phyloP scores from a whole-genome alignment of 2,888 invertebrate species.

The Ophioninae sp. region DNA sequence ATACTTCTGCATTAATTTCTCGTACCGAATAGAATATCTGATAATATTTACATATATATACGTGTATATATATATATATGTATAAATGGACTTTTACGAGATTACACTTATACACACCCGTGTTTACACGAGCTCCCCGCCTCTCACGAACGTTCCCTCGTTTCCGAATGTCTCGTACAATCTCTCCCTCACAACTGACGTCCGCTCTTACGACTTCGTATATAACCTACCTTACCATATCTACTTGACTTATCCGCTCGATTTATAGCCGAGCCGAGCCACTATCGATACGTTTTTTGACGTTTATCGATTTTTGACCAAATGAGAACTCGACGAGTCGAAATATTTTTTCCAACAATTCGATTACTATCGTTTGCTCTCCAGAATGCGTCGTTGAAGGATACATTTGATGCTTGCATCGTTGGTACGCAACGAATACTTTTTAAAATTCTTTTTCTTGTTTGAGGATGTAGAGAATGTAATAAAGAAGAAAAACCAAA shows the following conservation, averaged over 20 bases:
- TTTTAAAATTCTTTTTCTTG: no score
- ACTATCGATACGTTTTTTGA: neutral
- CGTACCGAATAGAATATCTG: constrained; percentile 10
- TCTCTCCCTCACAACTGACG: constrained; percentile 28
- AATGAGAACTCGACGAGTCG: neutral
- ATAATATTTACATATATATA: constrained; percentile 7
- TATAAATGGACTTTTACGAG: neutral
- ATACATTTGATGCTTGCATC: no score
- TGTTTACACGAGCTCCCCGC: constrained; percentile 1
- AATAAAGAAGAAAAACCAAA: no score
- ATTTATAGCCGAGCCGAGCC: neutral
- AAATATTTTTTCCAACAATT: neutral
- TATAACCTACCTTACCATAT: constrained; percentile 8
- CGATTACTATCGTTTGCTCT: no score
- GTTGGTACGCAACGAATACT: no score
- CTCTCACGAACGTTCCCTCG: constrained; percentile 30
- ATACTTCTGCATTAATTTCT: constrained; percentile 61
- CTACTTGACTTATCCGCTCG: constrained; percentile 9
- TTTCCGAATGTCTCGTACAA: constrained; percentile 45
- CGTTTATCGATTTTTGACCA: neutral
- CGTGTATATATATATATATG: constrained; percentile 12
- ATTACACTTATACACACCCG: neutral
- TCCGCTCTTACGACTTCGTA: constrained; percentile 22
- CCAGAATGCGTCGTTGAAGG: no score
- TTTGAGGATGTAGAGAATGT: no score